Percentiles rank a stretch among this genome's conserved stretches.
Evolutionary conservation across 1,140 invertebrate species (phyloP).

Genomic region (Hypothenemus hampei): DNA sequence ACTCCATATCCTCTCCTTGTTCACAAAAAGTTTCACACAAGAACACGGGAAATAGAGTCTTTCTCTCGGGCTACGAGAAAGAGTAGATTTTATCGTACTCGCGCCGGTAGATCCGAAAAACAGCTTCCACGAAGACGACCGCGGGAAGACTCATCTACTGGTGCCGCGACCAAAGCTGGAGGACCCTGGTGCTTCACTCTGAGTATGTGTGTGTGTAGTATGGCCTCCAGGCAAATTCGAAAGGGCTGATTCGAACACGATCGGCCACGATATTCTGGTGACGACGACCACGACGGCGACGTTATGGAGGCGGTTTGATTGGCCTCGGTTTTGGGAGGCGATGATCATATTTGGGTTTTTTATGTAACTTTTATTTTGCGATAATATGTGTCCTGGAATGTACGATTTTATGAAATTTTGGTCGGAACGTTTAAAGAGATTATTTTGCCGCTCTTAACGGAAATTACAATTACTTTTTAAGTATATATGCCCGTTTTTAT

Average conservation of each 20-base stretch:
- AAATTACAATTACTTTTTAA: no score
- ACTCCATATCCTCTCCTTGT: neutral
- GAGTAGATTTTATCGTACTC: no score
- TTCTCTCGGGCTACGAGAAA: neutral
- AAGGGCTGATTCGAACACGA: constrained; percentile 4
- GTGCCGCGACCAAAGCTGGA: constrained; percentile 3
- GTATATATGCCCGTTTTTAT: no score
- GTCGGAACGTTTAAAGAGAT: no score
- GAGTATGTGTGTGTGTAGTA: neutral
- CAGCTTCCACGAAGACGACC: constrained; percentile 10
- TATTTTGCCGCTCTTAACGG: no score
- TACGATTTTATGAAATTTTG: no score
- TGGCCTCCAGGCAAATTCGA: neutral
- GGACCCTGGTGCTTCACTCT: neutral
- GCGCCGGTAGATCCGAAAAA: neutral
- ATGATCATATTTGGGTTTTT: neutral
- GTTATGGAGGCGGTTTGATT: neutral
- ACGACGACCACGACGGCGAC: neutral
- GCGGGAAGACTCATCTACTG: constrained; percentile 8
- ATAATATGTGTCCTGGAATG: neutral
- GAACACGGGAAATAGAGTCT: neutral
- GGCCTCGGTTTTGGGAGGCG: neutral
- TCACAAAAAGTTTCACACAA: neutral
- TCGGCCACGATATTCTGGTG: no score
- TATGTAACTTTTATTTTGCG: constrained; percentile 3